Base-by-base conservation (phyloP, 2,113 vertebrate species). In the Microcebus lehilahytsara region DNA sequence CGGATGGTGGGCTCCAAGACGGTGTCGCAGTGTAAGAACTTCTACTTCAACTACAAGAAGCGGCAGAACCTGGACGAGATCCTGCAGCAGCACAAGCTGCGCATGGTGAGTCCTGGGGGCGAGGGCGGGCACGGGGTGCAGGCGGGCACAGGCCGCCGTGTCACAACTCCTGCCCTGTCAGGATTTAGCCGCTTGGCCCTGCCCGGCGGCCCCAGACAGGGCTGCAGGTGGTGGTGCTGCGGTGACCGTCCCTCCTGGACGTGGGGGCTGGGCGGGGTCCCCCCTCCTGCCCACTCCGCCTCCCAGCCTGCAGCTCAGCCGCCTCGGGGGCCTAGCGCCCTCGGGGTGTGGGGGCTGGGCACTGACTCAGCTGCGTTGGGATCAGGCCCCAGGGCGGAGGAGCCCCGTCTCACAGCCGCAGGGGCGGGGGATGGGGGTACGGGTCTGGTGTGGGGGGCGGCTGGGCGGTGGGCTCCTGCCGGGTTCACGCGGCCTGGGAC, bases 41-140 rank as follows among this genome's bases (percentile, higher is more conserved):
- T 99, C 98, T 99, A 99, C 98, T 99, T 99, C 98, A 99, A 99
- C 99, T 99, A 99, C 99, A 99, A 99, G 99, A 99, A 99, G 98
- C 99, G 99, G 98, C 99, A 99, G 98, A 99, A 99, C 99, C 98
- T 99, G 97, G 99, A 99, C 6, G 99, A 99, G 98, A 99, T 99
- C 97, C 98, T 99, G 91, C 99, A 99, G 99, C 99, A 99, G 98
- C 99, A 99, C 99, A 99, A 99, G 99, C 99, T 99, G 98, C 99
- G 99, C 99, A 99, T 99, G 98, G 99, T 99, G 98, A 98, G 99
- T 3, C 49, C 12, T 10, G 11, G 49, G 11, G 49, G 49, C 49
- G 2, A 0, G 49, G 13, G 49, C 9, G 49, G 37, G 37, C 37
- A 3, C 37, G 37, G 37, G 37, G 37, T 3, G 3, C 37, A 40